phyloP scores from a whole-genome alignment of 2,113 vertebrate genomes.

The Montifringilla adamsi region DNA sequence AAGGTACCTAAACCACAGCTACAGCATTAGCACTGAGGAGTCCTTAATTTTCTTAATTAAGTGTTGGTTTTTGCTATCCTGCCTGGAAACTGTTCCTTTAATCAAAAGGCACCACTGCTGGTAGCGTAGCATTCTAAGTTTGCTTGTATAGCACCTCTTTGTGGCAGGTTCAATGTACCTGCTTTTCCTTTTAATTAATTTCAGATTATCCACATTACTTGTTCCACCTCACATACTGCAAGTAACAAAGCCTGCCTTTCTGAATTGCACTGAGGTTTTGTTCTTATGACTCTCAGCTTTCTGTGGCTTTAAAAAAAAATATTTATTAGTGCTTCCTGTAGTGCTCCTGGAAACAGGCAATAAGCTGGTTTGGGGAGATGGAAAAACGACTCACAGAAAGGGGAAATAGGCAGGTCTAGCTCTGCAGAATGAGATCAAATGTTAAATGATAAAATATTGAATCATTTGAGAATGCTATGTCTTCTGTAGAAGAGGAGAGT shows the following conservation, averaged over 20 bases:
- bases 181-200: constrained; percentile 39
- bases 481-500: neutral
- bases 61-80: neutral
- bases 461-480: neutral
- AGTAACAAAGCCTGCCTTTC: neutral
- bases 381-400: neutral
- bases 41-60: neutral
- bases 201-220: constrained; percentile 14
- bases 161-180: neutral
- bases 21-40: neutral
- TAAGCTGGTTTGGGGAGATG: neutral
- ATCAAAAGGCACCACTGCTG: neutral
- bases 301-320: neutral
- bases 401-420: neutral
- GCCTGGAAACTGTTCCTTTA: neutral
- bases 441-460: neutral
- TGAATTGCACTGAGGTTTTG: neutral
- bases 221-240: neutral
- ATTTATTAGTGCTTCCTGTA: neutral
- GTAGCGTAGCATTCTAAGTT: neutral
- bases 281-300: neutral
- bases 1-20: neutral
- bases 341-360: neutral
- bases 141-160: neutral
- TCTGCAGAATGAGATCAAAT: neutral